Percentiles rank a stretch among this genome's conserved stretches.
Conservation (phyloP, 2,797 vertebrate genomes). For the Gallinago solitaria region DNA sequence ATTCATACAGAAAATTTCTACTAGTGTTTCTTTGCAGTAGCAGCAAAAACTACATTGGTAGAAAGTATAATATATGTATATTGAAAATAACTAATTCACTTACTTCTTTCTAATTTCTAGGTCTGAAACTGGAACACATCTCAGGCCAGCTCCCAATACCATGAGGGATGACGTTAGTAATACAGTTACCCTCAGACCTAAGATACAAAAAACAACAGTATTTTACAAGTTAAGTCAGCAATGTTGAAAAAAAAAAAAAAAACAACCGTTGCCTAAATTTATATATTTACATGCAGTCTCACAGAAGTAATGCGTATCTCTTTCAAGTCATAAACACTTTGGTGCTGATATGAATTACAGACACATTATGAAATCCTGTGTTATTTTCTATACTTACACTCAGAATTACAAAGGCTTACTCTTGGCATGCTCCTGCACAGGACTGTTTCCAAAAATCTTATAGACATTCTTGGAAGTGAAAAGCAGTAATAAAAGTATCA, state of each 20-base stretch:
- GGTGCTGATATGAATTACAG: not conserved
- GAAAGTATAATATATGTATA: not conserved
- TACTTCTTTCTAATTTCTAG: slow-evolving; percentile 87
- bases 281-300: not conserved
- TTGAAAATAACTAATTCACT: slow-evolving; percentile 61
- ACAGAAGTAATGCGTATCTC: not conserved
- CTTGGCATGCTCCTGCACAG: accelerated
- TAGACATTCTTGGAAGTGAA: not conserved
- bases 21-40: not conserved
- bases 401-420: not conserved
- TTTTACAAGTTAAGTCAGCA: slow-evolving; percentile 12
- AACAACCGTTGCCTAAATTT: not conserved
- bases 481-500: not conserved
- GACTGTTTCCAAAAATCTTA: not conserved
- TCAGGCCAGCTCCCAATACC: slow-evolving; percentile 87
- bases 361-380: not conserved
- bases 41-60: not conserved
- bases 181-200: slow-evolving; percentile 91
- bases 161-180: slow-evolving; percentile 90
- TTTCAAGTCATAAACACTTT: not conserved
- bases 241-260: not conserved
- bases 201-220: not conserved
- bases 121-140: slow-evolving; percentile 88
- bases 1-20: not conserved
- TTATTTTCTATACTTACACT: not conserved